phyloP scores from a whole-genome alignment of 1,140 invertebrate genomes.

The Aculops lycopersici region DNA sequence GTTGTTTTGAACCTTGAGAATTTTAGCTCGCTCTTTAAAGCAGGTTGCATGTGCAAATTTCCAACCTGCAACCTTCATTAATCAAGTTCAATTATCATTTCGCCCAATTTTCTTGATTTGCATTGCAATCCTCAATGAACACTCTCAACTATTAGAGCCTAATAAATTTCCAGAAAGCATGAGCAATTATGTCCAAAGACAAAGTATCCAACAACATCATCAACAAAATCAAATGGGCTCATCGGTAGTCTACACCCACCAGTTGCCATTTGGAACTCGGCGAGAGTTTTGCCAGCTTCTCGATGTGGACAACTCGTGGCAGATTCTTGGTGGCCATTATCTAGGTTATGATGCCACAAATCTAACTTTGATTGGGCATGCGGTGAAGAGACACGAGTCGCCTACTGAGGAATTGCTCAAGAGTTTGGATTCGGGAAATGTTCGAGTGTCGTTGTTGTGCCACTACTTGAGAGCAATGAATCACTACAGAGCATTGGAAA shows the following conservation, averaged over 20 bases:
- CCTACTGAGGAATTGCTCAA: conserved; percentile 37
- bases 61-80: too few species aligned
- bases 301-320: conserved; percentile 40
- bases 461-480: conserved; percentile 30
- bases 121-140: too few species aligned
- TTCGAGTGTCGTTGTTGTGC: conserved; percentile 40
- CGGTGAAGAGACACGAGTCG: conserved; percentile 20
- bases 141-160: too few species aligned
- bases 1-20: too few species aligned
- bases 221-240: too few species aligned
- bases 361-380: conserved; percentile 21
- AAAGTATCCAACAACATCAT: too few species aligned
- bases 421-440: conserved; percentile 42
- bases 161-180: too few species aligned
- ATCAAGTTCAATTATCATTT: too few species aligned
- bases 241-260: conserved; percentile 27
- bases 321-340: conserved; percentile 22
- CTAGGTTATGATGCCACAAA: conserved; percentile 20
- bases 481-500: conserved; percentile 31
- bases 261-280: conserved; percentile 30
- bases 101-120: too few species aligned
- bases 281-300: conserved; percentile 34
- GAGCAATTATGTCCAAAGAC: too few species aligned
- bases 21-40: too few species aligned
- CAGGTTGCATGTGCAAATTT: too few species aligned